Evolutionary conservation across 2,888 invertebrate genomes (phyloP).

Genomic region (Syrista parreyssii): DNA sequence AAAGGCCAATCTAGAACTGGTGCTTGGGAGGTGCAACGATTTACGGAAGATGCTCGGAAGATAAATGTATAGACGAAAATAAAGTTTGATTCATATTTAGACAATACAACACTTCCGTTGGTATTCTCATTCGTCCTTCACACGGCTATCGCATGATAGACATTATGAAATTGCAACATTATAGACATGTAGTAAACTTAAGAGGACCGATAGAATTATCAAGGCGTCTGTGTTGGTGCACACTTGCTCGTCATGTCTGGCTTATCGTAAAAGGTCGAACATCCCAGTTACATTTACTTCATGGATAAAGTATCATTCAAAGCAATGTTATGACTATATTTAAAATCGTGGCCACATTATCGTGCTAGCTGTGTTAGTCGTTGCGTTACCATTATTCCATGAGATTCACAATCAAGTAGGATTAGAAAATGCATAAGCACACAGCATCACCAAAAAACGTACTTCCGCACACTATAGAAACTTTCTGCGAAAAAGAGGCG

Average conservation of each 20-base stretch:
- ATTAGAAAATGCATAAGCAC: not conserved
- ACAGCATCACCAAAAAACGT: not conserved
- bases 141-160: slow-evolving; percentile 35
- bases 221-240: slow-evolving; percentile 32
- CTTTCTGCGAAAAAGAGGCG: not conserved
- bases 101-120: not conserved
- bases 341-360: slow-evolving; percentile 43
- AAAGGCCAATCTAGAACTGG: no score
- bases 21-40: no score
- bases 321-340: slow-evolving; percentile 58
- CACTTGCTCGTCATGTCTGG: slow-evolving; percentile 43
- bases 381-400: no score
- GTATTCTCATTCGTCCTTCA: slow-evolving; percentile 20
- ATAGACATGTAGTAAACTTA: slow-evolving; percentile 43
- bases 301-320: slow-evolving; percentile 58
- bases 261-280: slow-evolving; percentile 63
- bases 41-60: not conserved
- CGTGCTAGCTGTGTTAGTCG: not conserved
- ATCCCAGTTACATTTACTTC: slow-evolving; percentile 59
- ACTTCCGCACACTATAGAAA: not conserved
- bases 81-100: not conserved
- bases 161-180: slow-evolving; percentile 50
- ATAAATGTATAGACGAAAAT: not conserved
- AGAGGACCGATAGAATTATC: slow-evolving; percentile 41
- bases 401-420: not conserved